These are phyloP conservation scores for Nomada ferruginata DNA, from an alignment of 2,888 invertebrate species.

Conservation along the genomic window DNA sequence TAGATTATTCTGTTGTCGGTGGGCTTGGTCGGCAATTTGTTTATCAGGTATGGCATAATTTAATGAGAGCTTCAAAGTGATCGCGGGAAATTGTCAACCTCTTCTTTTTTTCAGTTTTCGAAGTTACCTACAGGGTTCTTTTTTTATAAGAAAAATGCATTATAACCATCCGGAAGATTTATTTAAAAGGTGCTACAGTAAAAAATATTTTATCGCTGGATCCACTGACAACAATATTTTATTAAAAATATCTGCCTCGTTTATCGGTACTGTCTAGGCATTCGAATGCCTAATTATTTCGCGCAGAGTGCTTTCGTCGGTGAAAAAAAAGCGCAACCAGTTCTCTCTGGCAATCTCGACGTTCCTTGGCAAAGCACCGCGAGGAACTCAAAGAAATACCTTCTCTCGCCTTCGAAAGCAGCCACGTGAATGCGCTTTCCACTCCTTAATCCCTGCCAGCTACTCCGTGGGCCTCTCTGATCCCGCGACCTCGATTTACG, in stretches of 20 bases:
- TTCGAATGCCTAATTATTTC: constrained; percentile 16
- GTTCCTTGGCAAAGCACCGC: constrained; percentile 17
- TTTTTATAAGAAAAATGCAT: too few relatives aligned
- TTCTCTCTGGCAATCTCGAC: constrained; percentile 17
- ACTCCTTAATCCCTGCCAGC: constrained; percentile 52
- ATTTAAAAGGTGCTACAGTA: too few relatives aligned
- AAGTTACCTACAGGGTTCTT: too few relatives aligned
- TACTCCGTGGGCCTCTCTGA: constrained; percentile 50
- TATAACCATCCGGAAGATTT: too few relatives aligned
- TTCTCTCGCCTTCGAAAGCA: constrained; percentile 31
- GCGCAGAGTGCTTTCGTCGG: constrained; percentile 13
- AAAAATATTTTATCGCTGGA: not conserved
- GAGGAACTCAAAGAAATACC: constrained; percentile 44
- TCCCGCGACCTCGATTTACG: constrained; percentile 56
- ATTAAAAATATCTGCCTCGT: not conserved
- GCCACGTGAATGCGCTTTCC: constrained; percentile 48
- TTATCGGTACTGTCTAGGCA: not conserved
- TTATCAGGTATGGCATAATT: too few relatives aligned
- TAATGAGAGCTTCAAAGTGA: too few relatives aligned
- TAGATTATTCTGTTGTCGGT: too few relatives aligned
- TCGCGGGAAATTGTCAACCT: too few relatives aligned
- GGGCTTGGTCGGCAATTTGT: too few relatives aligned
- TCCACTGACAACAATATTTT: not conserved
- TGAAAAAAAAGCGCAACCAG: constrained; percentile 31
- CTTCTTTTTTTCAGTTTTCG: too few relatives aligned